These are phyloP conservation scores for Melanotus villosus DNA, from an alignment of 2,888 invertebrate species.

Conservation along the genomic window DNA sequence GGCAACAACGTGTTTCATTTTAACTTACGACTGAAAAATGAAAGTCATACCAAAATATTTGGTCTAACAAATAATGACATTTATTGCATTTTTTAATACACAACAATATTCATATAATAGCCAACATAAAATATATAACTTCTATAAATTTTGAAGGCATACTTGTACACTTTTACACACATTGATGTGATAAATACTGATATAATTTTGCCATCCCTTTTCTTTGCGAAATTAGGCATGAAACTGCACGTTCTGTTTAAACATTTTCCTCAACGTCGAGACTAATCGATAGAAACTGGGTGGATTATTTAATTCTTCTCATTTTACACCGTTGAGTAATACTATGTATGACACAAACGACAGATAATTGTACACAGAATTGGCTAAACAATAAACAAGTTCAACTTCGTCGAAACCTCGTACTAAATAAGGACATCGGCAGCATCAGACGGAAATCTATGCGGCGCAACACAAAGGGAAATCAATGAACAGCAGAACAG, in stretches of 20 bases:
- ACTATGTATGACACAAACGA: slow-evolving; percentile 39
- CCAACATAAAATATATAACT: slow-evolving; percentile 47
- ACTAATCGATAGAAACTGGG: slow-evolving; percentile 31
- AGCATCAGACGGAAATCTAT: slow-evolving; percentile 21
- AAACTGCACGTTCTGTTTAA: not conserved
- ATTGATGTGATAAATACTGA: slow-evolving; percentile 14
- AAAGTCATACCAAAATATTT: not conserved
- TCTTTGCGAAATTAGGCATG: not conserved
- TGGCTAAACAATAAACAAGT: slow-evolving; percentile 30
- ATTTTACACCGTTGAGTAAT: slow-evolving; percentile 29
- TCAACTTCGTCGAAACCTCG: slow-evolving; percentile 10
- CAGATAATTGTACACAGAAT: slow-evolving; percentile 34
- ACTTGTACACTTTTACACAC: slow-evolving; percentile 37
- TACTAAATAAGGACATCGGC: slow-evolving; percentile 27
- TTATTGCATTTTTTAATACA: slow-evolving; percentile 59
- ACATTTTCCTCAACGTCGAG: slow-evolving; percentile 19
- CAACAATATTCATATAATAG: slow-evolving; percentile 55
- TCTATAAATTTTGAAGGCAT: slow-evolving; percentile 47
- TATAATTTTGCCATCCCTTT: slow-evolving; percentile 13
- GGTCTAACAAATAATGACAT: slow-evolving; percentile 56
- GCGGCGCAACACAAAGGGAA: slow-evolving; percentile 35
- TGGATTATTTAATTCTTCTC: slow-evolving; percentile 23
- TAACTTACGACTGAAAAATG: not conserved
- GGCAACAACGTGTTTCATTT: not conserved
- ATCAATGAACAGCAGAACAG: slow-evolving; percentile 33